A percentile compares a stretch with the other conserved stretches of the same genome.
phyloP scores from a whole-genome alignment of 2,888 invertebrate species.

The Dermolepida albohirtum region DNA sequence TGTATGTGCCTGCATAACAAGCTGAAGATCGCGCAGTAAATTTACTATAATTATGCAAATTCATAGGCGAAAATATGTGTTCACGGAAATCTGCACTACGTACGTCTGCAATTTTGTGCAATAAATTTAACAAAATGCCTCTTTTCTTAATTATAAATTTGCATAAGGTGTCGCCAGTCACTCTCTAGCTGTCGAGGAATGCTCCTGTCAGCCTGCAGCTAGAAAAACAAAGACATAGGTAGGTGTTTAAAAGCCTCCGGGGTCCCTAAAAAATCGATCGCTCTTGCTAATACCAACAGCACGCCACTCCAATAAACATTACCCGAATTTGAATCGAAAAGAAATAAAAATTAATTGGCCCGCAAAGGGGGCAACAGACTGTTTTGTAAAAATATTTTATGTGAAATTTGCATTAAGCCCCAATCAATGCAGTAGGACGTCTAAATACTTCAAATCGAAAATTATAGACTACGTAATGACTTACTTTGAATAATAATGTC shows the following conservation, averaged over 20 bases:
- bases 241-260: not conserved
- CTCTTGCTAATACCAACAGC: conserved; percentile 1
- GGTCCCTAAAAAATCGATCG: conserved; percentile 8
- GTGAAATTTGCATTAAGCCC: conserved; percentile 19
- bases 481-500: conserved; percentile 8
- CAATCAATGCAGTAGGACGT: conserved; percentile 22
- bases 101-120: conserved; percentile 27
- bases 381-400: conserved; percentile 12
- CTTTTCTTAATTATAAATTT: conserved; percentile 34
- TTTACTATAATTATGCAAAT: conserved; percentile 31
- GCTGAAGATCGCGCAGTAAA: conserved; percentile 24
- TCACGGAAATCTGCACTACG: conserved; percentile 16
- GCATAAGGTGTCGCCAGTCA: conserved; percentile 35
- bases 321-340: conserved; percentile 30
- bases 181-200: conserved; percentile 1
- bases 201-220: conserved; percentile 8
- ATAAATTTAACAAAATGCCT: conserved; percentile 25
- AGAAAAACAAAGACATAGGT: conserved; percentile 8
- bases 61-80: not conserved
- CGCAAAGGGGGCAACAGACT: conserved; percentile 13
- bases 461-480: conserved; percentile 20
- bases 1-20: conserved; percentile 18
- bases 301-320: not conserved
- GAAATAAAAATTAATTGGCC: conserved; percentile 31
- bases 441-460: conserved; percentile 1